Percentiles rank a stretch among this genome's conserved stretches.
Evolutionary conservation across 2,888 invertebrate species (phyloP).

Genomic region (Zhuqinia jingwanae): DNA sequence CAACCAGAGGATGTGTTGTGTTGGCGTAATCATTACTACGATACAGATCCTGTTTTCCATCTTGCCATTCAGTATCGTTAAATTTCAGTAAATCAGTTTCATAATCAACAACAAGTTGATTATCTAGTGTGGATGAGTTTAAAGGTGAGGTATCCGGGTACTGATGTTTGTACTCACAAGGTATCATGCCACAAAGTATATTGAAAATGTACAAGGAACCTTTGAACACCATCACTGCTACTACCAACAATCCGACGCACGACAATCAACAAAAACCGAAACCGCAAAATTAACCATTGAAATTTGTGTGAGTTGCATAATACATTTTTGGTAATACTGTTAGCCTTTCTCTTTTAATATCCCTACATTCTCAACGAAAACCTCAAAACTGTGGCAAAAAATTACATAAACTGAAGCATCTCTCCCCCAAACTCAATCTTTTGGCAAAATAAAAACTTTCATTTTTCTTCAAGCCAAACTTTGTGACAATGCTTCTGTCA

Average conservation of each 20-base stretch:
- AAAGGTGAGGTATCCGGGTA: conserved; percentile 65
- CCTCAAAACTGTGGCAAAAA: not conserved
- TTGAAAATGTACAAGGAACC: conserved; percentile 73
- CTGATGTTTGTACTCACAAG: conserved; percentile 71
- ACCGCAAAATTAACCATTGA: conserved; percentile 33
- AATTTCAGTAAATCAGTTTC: not conserved
- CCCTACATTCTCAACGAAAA: not conserved
- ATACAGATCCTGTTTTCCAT: conserved; percentile 24
- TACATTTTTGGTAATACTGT: not conserved
- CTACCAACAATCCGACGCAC: not conserved
- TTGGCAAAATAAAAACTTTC: not conserved
- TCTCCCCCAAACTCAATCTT: not conserved
- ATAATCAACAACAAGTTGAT: conserved; percentile 17
- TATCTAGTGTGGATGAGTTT: conserved; percentile 10
- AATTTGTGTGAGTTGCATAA: not conserved
- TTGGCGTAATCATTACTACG: conserved; percentile 29
- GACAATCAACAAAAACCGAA: conserved; percentile 37
- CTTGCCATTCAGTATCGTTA: conserved; percentile 23
- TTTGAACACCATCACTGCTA: conserved; percentile 69
- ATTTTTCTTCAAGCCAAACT: not conserved
- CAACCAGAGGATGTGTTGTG: conserved; percentile 51
- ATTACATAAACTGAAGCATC: not conserved
- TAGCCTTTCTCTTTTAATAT: not conserved
- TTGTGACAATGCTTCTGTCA: no score
- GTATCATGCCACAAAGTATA: conserved; percentile 74